Evolutionary conservation across 2,113 vertebrate species (phyloP).

Genomic region (Hypomesus transpacificus): DNA sequence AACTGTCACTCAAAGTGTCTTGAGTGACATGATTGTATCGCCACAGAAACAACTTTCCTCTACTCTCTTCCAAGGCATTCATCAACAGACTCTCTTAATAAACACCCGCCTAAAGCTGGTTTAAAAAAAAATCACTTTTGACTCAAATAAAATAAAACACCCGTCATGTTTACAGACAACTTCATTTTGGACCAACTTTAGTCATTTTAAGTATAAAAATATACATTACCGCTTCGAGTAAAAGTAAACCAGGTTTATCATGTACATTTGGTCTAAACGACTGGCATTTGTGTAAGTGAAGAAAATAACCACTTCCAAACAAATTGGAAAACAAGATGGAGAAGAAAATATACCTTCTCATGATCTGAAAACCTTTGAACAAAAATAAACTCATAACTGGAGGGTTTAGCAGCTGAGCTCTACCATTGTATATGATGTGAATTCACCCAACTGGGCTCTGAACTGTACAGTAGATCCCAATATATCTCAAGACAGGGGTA

Average conservation of each 20-base stretch:
- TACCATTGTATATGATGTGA: conserved; percentile 7
- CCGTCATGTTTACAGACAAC: conserved; percentile 20
- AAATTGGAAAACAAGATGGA: not conserved
- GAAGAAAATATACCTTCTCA: not conserved
- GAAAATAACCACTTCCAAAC: conserved; percentile 6
- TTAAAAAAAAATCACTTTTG: not conserved
- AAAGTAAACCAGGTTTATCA: conserved; percentile 37
- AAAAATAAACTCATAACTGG: conserved; percentile 8
- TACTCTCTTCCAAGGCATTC: not conserved
- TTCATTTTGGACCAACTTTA: conserved; percentile 21
- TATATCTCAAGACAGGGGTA: not conserved
- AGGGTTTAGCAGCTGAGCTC: conserved; percentile 10
- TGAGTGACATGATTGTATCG: not conserved
- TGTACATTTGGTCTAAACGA: conserved; percentile 46
- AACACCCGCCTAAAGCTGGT: not conserved
- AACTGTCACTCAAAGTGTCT: not conserved
- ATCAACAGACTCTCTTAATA: too few relatives aligned
- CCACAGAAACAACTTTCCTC: conserved; percentile 10
- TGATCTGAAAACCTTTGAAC: conserved; percentile 36
- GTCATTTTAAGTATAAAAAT: conserved; percentile 65
- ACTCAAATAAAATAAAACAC: conserved; percentile 16
- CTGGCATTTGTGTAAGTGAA: conserved; percentile 15
- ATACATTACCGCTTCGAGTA: conserved; percentile 64
- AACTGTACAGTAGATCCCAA: not conserved
- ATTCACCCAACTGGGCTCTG: conserved; percentile 9